Percentiles rank a stretch among this genome's conserved stretches.
Conservation (phyloP, 2,113 vertebrate genomes). For the Bothrops jararaca region DNA sequence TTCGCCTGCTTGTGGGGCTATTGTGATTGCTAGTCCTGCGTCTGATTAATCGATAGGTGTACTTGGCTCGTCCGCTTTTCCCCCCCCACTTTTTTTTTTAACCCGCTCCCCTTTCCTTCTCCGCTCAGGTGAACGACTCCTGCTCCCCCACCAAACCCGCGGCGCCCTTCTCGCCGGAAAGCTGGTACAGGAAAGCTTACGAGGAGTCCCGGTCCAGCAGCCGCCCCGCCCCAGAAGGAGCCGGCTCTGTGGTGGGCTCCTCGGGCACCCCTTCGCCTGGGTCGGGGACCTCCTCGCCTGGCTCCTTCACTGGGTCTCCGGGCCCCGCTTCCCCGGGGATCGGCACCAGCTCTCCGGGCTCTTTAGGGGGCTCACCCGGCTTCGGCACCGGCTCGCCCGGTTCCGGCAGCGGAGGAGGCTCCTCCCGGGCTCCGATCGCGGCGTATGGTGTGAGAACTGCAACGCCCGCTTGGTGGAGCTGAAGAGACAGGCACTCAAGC, state of each 20-base stretch:
- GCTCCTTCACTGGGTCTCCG: conserved; percentile 88
- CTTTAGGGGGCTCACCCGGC: conserved; percentile 90
- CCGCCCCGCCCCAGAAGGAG: conserved; percentile 89
- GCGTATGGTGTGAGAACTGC: conserved; percentile 95
- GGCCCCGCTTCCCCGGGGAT: conserved; percentile 90
- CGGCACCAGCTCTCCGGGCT: conserved; percentile 89
- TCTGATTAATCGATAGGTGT: too few relatives aligned
- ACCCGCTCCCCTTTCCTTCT: not conserved
- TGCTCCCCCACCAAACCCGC: conserved; percentile 87
- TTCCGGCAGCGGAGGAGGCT: conserved; percentile 92
- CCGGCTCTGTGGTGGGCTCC: conserved; percentile 90
- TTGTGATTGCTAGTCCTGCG: not conserved
- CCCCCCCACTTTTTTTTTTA: rapidly evolving
- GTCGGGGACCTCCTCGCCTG: conserved; percentile 92
- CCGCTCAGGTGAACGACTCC: conserved; percentile 80
- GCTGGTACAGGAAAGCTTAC: conserved; percentile 91
- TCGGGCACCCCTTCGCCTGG: conserved; percentile 85
- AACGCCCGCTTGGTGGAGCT: conserved; percentile 89
- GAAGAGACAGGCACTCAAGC: conserved; percentile 90
- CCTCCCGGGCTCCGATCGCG: conserved; percentile 93
- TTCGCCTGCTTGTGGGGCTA: not conserved
- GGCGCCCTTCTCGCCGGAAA: conserved; percentile 87
- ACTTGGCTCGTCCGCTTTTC: not conserved
- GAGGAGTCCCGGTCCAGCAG: conserved; percentile 83
- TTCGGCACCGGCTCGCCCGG: conserved; percentile 94